Conservation (phyloP, 2,888 invertebrate species). For the Cryptocephalus primarius region DNA sequence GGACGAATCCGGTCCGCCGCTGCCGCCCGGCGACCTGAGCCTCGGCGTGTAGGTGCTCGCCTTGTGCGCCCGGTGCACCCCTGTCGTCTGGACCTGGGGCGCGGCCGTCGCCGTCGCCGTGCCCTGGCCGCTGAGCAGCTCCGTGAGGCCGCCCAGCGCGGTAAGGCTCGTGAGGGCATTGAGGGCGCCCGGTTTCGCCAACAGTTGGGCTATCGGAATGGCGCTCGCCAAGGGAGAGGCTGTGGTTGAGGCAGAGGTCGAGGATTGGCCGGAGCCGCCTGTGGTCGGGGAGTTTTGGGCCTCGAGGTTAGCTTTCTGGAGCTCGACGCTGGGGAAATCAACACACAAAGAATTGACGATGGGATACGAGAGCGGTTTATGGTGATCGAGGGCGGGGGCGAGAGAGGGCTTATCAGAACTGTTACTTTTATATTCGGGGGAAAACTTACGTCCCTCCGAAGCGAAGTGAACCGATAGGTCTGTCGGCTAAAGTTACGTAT, state of each 20-base stretch:
- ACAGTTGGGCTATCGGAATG: constrained; percentile 84
- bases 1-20: constrained; percentile 46
- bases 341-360: constrained; percentile 3
- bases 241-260: constrained; percentile 38
- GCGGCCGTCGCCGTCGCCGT: constrained; percentile 1
- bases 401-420: constrained; percentile 1
- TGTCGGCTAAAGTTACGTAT: too few relatives aligned
- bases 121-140: constrained; percentile 55
- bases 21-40: constrained; percentile 48
- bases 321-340: constrained; percentile 76
- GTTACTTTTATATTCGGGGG: too few relatives aligned
- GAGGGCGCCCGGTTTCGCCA: constrained; percentile 84
- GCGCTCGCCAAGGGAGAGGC: constrained; percentile 72
- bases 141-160: constrained; percentile 73
- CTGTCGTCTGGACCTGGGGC: constrained; percentile 74
- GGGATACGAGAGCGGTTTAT: constrained; percentile 2
- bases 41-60: constrained; percentile 58
- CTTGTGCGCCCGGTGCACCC: constrained; percentile 75
- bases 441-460: too few relatives aligned
- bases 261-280: constrained; percentile 41
- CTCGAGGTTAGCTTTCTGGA: constrained; percentile 95
- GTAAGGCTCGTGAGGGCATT: constrained; percentile 77
- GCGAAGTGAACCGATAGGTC: too few relatives aligned
- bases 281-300: constrained; percentile 55
- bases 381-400: constrained; percentile 8